Percentiles rank a stretch among this genome's conserved stretches.
These are phyloP conservation scores for Apogon hyalosoma DNA, from an alignment of 2,797 vertebrate genomes.

Conservation along the genomic window DNA sequence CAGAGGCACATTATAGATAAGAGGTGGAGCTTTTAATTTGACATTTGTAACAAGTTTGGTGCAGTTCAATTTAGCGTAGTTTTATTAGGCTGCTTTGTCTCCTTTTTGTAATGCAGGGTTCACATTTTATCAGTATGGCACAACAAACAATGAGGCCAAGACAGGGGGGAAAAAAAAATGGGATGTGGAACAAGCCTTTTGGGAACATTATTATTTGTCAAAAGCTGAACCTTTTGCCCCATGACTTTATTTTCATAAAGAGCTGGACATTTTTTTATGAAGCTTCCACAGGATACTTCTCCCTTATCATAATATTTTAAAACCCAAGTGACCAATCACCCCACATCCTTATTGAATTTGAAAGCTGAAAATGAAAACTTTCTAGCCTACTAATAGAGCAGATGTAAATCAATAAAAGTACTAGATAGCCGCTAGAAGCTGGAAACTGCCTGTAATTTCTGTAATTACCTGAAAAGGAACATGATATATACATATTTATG, in stretches of 20 bases:
- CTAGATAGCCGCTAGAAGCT: not conserved
- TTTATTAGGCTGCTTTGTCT: conserved; percentile 53
- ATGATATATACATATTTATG: not conserved
- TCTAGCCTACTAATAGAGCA: too few species aligned
- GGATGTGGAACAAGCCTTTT: conserved; percentile 29
- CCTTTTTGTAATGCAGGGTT: conserved; percentile 34
- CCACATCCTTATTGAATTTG: conserved; percentile 5
- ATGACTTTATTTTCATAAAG: conserved; percentile 11
- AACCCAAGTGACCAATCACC: not conserved
- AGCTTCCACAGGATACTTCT: not conserved
- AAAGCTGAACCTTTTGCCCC: conserved; percentile 28
- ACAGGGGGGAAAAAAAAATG: conserved; percentile 26
- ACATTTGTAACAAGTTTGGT: conserved; percentile 70
- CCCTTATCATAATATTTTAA: conserved; percentile 4
- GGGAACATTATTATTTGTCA: conserved; percentile 43
- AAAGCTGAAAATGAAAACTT: not conserved
- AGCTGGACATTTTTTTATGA: not conserved
- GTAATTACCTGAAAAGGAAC: not conserved
- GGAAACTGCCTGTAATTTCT: not conserved
- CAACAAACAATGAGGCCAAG: conserved; percentile 34
- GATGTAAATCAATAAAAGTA: too few species aligned
- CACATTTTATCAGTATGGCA: conserved; percentile 35
- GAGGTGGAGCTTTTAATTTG: conserved; percentile 75
- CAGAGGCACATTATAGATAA: conserved; percentile 72
- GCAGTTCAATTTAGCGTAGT: conserved; percentile 56